Evolutionary conservation across 2,888 invertebrate species (phyloP).

Genomic region (Iphiclides podalirius): DNA sequence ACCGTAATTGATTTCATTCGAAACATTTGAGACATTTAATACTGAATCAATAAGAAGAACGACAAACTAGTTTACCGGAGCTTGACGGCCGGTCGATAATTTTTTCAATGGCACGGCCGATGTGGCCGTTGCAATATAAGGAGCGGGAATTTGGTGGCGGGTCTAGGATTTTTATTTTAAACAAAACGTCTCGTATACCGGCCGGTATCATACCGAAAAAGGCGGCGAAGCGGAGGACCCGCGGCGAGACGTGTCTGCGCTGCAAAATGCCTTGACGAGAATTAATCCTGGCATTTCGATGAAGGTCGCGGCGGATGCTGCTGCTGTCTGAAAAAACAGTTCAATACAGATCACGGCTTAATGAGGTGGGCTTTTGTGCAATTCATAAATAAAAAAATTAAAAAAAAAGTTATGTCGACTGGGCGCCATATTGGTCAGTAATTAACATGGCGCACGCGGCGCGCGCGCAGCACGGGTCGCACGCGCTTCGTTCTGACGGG

Average conservation of each 20-base stretch:
- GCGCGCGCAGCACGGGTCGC: slow-evolving; percentile 44
- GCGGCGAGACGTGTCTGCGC: slow-evolving; percentile 51
- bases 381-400: slow-evolving; percentile 50
- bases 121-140: slow-evolving; percentile 69
- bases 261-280: slow-evolving; percentile 56
- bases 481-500: slow-evolving; percentile 47
- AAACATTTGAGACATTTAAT: slow-evolving; percentile 30
- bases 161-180: slow-evolving; percentile 67
- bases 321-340: slow-evolving; percentile 43
- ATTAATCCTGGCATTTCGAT: slow-evolving; percentile 66
- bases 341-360: slow-evolving; percentile 52
- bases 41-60: slow-evolving; percentile 42
- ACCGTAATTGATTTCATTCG: slow-evolving; percentile 17
- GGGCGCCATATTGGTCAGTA: slow-evolving; percentile 71
- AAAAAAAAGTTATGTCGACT: slow-evolving; percentile 63
- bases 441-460: slow-evolving; percentile 64
- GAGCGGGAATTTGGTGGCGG: slow-evolving; percentile 60
- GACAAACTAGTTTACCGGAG: slow-evolving; percentile 51
- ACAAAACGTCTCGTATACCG: slow-evolving; percentile 57
- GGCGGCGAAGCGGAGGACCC: slow-evolving; percentile 55
- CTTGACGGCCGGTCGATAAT: slow-evolving; percentile 46
- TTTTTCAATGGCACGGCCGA: slow-evolving; percentile 60
- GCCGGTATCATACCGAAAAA: slow-evolving; percentile 64
- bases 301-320: slow-evolving; percentile 46
- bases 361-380: slow-evolving; percentile 54